These are phyloP conservation scores for Elysia chlorotica DNA, from an alignment of 1,140 invertebrate species.

Conservation along the genomic window DNA sequence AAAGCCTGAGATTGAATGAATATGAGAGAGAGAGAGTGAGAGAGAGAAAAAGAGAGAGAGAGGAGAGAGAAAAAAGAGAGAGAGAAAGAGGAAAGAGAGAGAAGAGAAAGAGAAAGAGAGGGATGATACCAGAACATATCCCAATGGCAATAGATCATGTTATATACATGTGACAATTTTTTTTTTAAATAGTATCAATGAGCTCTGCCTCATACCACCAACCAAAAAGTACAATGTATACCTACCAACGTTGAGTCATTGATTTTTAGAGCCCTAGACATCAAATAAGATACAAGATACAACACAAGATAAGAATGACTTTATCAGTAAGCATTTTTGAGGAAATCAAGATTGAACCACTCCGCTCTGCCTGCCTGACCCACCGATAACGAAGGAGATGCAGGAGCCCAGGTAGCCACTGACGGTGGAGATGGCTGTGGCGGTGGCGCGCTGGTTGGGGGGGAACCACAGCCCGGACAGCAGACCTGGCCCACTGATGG, in stretches of 20 bases:
- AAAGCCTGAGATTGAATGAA: too few species aligned
- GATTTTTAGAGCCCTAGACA: too few species aligned
- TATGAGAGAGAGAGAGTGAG: not conserved
- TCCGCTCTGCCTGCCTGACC: constrained; percentile 5
- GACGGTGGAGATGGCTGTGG: constrained; percentile 46
- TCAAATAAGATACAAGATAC: too few species aligned
- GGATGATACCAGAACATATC: not conserved
- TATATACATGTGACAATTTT: not conserved
- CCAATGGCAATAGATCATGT: not conserved
- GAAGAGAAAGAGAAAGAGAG: not conserved
- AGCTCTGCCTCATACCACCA: not conserved
- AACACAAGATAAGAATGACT: too few species aligned
- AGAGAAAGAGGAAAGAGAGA: not conserved
- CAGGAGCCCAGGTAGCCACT: constrained; percentile 41
- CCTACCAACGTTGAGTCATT: too few species aligned
- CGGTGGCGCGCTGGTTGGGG: constrained; percentile 46
- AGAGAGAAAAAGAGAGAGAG: not conserved
- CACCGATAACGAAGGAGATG: constrained; percentile 61
- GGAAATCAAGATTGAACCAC: not conserved
- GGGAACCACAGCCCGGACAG: constrained; percentile 55
- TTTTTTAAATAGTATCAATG: not conserved
- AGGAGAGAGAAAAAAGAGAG: not conserved
- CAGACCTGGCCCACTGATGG: constrained; percentile 47
- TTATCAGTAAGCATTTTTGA: not conserved
- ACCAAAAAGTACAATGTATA: not conserved